Evolutionary conservation across 2,113 vertebrate species (phyloP), one percentile per base, ranked within the genome.

Genomic region (Girardinichthys multiradiatus): DNA sequence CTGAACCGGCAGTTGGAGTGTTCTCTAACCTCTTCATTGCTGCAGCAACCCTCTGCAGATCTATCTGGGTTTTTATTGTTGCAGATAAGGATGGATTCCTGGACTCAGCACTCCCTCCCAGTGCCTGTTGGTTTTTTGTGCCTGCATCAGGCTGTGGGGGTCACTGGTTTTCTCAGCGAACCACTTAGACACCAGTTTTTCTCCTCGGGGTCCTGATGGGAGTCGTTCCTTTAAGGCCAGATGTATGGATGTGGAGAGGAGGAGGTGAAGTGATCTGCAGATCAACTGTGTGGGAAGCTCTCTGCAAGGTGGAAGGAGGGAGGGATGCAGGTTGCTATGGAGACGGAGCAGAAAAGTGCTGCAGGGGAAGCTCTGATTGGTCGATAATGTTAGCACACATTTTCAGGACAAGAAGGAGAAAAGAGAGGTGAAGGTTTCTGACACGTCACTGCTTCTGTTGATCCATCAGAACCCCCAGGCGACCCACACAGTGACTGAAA

Each of bases 291-390:
- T 42, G 39, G 39, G 39, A 42, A 12, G 39, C 39, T 42, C 39
- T 42, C 39, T 42, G 39, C 39, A 42, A 42, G 39, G 39, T 2
- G 62, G 77, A 37, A 58, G 42, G 7, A 37, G 73, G 42, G 62
- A 68, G 28, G 45, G 79, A 39, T 71, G 29, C n/a, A 61, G 13
- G 90, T 92, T 90, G 76, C 89, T 76, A 91, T 92, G 75, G 92
- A 64, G 84, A 93, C 39, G 28, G 29, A 11, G 75, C 39, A 51
- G 59, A 80, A 37, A 17, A 77, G 65, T 59, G 74, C 64, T 66
- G 63, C 77, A 59, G 27, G 64, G 48, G n/a, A n/a, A 10, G 30
- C 66, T 30, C 68, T 26, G 72, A 90, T 89, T 88, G 63, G 72
- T 11, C 24, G 24, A 54, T n/a, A 2, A 54, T 61, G 19, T 24